These are phyloP conservation scores for Diachasma alloeum DNA, from an alignment of 1,140 invertebrate genomes.

Conservation along the genomic window DNA sequence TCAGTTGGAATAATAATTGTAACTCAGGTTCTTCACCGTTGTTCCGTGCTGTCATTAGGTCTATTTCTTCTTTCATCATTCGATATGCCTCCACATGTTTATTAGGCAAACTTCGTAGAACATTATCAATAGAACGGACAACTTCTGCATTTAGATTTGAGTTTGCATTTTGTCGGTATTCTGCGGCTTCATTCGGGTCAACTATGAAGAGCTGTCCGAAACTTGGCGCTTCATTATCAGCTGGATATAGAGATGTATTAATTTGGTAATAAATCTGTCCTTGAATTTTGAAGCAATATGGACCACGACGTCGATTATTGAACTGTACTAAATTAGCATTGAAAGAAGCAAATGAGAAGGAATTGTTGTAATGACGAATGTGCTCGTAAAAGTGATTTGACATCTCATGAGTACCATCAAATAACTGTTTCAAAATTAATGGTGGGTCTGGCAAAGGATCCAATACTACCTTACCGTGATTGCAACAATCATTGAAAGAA, in stretches of 20 bases:
- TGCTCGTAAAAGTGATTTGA: slow-evolving; percentile 15
- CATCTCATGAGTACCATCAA: slow-evolving; percentile 13
- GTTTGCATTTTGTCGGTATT: not conserved
- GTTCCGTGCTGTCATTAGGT: not conserved
- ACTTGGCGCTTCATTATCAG: slow-evolving; percentile 5
- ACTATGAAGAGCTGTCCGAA: slow-evolving; percentile 22
- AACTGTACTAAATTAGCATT: not conserved
- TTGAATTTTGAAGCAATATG: slow-evolving; percentile 17
- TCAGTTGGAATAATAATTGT: not conserved
- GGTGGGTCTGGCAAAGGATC: slow-evolving; percentile 8
- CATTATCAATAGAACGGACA: not conserved
- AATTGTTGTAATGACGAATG: not conserved
- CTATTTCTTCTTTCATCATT: slow-evolving; percentile 12
- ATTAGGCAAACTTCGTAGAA: not conserved
- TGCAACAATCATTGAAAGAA: slow-evolving; percentile 28
- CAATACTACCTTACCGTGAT: slow-evolving; percentile 19
- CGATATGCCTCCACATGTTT: not conserved
- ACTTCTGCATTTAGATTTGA: not conserved
- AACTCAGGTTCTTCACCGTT: not conserved
- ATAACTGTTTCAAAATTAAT: too few species aligned
- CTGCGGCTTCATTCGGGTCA: not conserved
- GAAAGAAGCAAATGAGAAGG: slow-evolving; percentile 4
- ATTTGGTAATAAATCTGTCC: slow-evolving; percentile 16
- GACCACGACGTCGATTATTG: not conserved
- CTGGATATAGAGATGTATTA: not conserved